These are phyloP conservation scores for Cuniculus paca DNA, from an alignment of 2,797 vertebrate genomes.

Conservation along the genomic window DNA sequence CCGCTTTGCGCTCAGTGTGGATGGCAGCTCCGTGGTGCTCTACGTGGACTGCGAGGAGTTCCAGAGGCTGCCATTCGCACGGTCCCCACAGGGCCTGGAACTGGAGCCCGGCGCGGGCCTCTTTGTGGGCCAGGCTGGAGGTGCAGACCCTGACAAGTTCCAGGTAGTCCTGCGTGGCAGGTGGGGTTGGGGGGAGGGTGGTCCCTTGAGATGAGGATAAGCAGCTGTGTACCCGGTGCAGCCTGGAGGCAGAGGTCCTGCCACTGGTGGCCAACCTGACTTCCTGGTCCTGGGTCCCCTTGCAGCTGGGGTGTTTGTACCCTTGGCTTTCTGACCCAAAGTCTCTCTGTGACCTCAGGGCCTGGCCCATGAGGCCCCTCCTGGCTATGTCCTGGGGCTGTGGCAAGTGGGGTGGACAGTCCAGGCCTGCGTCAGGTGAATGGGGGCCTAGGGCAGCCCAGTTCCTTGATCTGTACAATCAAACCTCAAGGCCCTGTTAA, in stretches of 20 bases:
- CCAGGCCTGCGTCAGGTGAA: fast-evolving
- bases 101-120: conserved; percentile 92
- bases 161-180: conserved; percentile 88
- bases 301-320: too few species aligned
- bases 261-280: neutral
- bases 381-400: neutral
- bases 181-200: neutral
- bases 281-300: fast-evolving
- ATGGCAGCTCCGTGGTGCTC: conserved; percentile 90
- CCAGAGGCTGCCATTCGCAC: conserved; percentile 88
- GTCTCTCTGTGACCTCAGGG: neutral
- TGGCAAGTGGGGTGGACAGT: neutral
- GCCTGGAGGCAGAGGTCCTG: fast-evolving
- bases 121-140: conserved; percentile 96
- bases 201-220: fast-evolving
- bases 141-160: conserved; percentile 93
- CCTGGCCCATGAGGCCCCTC: neutral
- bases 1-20: conserved; percentile 93
- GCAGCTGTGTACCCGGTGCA: neutral
- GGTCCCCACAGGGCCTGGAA: conserved; percentile 92
- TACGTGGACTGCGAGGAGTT: conserved; percentile 94
- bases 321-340: neutral
- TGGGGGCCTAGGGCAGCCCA: neutral
- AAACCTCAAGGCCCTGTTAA: too few species aligned
- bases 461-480: neutral